These are phyloP conservation scores for Orchesella flavescens DNA, from an alignment of 2,888 invertebrate genomes.

Conservation along the genomic window DNA sequence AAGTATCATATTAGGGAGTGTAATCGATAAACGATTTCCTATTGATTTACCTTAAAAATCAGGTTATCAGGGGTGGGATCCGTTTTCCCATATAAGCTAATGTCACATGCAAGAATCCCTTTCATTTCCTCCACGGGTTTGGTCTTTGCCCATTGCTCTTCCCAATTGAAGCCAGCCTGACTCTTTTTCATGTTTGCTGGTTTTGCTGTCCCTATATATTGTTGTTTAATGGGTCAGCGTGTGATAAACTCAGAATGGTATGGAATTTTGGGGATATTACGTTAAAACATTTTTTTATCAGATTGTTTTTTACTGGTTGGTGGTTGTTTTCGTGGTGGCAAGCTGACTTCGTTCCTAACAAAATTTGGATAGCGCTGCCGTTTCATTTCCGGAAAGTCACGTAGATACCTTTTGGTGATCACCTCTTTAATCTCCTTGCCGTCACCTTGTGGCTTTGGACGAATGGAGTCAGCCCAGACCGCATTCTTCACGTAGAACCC, in stretches of 20 bases:
- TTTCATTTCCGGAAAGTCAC: constrained; percentile 51
- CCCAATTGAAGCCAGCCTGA: constrained; percentile 39
- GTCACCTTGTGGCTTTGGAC: constrained; percentile 6
- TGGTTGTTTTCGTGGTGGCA: constrained; percentile 35
- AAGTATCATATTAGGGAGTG: too few relatives aligned
- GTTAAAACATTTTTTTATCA: background rate
- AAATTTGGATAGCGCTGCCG: constrained; percentile 36
- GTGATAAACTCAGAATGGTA: background rate
- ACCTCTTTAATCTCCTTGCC: constrained; percentile 24
- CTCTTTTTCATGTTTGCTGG: background rate
- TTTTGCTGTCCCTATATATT: background rate
- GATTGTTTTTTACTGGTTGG: background rate
- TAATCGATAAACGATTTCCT: too few relatives aligned
- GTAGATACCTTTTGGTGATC: constrained; percentile 26
- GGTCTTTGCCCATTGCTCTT: constrained; percentile 33
- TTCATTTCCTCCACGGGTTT: constrained; percentile 35
- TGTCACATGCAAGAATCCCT: constrained; percentile 19
- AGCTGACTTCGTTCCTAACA: constrained; percentile 42
- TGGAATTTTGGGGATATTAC: background rate
- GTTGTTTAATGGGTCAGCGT: too few relatives aligned
- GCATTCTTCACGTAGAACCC: constrained; percentile 46
- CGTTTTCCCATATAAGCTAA: constrained; percentile 36
- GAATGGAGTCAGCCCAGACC: constrained; percentile 21
- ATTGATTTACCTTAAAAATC: constrained; percentile 24
- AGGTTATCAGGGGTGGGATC: constrained; percentile 36